Evolutionary conservation across 2,113 vertebrate genomes (phyloP).

Genomic region (Actenoides lindsayi): DNA sequence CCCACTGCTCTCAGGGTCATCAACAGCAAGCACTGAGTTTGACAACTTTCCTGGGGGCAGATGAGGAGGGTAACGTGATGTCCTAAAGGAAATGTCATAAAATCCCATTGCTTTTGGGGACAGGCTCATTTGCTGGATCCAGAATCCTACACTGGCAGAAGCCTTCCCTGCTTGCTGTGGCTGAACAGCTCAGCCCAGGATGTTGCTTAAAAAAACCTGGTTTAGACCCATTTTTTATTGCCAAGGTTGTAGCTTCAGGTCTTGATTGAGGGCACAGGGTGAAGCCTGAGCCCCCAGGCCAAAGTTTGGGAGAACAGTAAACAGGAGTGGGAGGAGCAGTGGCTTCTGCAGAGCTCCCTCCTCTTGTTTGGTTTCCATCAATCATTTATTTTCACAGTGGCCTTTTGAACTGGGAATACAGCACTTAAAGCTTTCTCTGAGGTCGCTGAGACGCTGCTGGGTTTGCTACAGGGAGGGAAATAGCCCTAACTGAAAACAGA

Average conservation of each 20-base stretch:
- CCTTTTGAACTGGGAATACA: accelerated
- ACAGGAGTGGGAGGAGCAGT: neutral
- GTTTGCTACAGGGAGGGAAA: neutral
- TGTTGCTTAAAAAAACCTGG: neutral
- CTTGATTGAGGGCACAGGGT: neutral
- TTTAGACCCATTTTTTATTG: neutral
- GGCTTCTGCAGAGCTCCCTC: neutral
- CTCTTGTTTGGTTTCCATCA: neutral
- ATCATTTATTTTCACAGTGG: neutral
- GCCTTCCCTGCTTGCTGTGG: neutral
- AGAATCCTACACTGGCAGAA: neutral
- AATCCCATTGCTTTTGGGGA: neutral
- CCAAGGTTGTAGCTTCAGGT: neutral
- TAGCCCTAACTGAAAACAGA: neutral
- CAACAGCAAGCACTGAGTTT: neutral
- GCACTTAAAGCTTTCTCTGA: neutral
- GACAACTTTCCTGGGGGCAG: neutral
- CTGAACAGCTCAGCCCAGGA: neutral
- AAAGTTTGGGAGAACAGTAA: neutral
- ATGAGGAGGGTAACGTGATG: neutral
- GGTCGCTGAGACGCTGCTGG: neutral
- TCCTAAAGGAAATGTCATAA: neutral
- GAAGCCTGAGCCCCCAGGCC: neutral
- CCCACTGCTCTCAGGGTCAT: neutral
- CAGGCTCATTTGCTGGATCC: neutral